Percentiles rank a stretch among this genome's conserved stretches.
Conservation (phyloP, 2,113 vertebrate species). For the Phyllostomus discolor region DNA sequence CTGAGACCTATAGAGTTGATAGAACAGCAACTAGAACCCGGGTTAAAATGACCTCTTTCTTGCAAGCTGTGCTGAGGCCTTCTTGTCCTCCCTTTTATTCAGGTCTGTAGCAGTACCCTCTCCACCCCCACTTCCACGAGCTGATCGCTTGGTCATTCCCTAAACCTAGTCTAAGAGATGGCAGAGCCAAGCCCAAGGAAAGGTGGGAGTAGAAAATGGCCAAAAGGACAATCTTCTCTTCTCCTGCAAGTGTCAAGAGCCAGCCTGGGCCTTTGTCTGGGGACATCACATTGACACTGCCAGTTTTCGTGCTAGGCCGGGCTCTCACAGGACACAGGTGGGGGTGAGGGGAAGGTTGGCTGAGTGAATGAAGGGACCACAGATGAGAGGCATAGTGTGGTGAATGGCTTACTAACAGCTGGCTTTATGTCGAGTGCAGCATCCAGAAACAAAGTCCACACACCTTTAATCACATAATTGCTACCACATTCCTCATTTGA, state of each 20-base stretch:
- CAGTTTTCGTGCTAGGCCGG: background rate
- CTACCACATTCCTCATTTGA: background rate
- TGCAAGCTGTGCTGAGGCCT: accelerated
- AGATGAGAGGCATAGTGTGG: background rate
- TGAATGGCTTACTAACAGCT: background rate
- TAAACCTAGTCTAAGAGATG: background rate
- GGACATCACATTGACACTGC: background rate
- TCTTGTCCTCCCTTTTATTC: background rate
- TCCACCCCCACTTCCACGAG: accelerated
- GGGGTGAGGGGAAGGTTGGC: too few relatives aligned
- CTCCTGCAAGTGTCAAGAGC: background rate
- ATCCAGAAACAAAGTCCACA: background rate
- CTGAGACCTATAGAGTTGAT: too few relatives aligned
- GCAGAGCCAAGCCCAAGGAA: background rate
- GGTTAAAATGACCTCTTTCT: background rate
- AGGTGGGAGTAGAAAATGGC: background rate
- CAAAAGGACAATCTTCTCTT: background rate
- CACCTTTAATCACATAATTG: background rate
- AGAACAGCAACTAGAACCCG: background rate
- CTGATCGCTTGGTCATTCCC: background rate
- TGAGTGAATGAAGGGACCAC: background rate
- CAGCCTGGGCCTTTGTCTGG: background rate
- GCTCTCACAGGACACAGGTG: background rate
- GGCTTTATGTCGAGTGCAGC: background rate
- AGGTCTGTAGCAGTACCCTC: too few relatives aligned